phyloP scores from a whole-genome alignment of 2,888 invertebrate species.

The Silvanus unidentatus region DNA sequence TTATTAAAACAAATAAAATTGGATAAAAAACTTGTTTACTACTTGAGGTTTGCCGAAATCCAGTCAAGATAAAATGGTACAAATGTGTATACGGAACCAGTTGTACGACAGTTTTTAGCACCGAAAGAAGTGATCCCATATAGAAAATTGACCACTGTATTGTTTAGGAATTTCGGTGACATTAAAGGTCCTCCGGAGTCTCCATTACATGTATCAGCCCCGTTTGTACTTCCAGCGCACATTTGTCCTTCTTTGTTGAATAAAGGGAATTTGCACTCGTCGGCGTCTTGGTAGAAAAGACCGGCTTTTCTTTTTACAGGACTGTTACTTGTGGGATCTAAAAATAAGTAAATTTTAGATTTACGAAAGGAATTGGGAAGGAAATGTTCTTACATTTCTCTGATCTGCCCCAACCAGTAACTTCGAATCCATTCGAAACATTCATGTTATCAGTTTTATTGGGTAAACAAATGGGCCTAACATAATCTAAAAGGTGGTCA shows the following conservation, averaged over 20 bases:
- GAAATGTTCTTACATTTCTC: no score
- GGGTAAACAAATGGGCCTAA: conserved; percentile 34
- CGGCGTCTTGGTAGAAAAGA: conserved; percentile 9
- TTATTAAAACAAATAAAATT: no score
- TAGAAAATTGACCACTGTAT: conserved; percentile 50
- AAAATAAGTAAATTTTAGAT: no score
- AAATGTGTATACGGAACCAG: conserved; percentile 65
- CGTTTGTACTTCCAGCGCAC: conserved; percentile 64
- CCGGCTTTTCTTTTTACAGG: conserved; percentile 28
- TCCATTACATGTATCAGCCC: conserved; percentile 66
- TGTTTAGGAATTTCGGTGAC: conserved; percentile 43
- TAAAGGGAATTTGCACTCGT: conserved; percentile 14
- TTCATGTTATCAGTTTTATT: conserved; percentile 17
- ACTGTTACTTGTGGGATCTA: conserved; percentile 13
- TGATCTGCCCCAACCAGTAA: conserved; percentile 53
- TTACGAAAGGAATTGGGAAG: no score
- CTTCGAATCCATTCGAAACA: conserved; percentile 27
- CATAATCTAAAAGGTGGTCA: conserved; percentile 22
- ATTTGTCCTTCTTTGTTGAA: conserved; percentile 51
- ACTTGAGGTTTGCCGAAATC: conserved; percentile 46
- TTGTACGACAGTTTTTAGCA: conserved; percentile 55
- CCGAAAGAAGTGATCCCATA: conserved; percentile 67
- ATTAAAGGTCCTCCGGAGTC: conserved; percentile 76
- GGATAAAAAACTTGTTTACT: no score
- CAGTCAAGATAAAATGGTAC: conserved; percentile 57